Percentiles rank a stretch among this genome's conserved stretches.
phyloP scores from a whole-genome alignment of 64 coral and sea anemone species.

The Anthopleura sola region DNA sequence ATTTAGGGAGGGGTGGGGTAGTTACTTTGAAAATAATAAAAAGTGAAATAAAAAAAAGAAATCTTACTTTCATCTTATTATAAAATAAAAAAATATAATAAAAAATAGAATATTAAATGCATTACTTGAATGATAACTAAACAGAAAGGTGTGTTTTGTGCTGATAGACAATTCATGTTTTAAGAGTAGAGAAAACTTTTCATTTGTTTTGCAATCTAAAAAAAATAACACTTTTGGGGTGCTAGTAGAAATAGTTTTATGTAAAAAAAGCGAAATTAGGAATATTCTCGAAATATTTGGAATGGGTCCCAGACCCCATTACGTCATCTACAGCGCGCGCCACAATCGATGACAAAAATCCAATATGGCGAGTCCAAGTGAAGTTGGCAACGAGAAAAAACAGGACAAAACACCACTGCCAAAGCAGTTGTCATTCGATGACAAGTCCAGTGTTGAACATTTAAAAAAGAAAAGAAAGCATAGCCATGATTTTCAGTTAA shows the following conservation, averaged over 20 bases:
- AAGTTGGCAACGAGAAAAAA: constrained; percentile 19
- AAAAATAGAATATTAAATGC: neutral
- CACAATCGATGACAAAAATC: neutral
- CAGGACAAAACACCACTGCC: constrained; percentile 29
- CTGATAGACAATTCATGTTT: too few relatives aligned
- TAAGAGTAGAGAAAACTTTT: too few relatives aligned
- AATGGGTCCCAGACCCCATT: neutral
- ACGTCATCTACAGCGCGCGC: constrained; percentile 19
- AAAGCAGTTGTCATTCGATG: constrained; percentile 32
- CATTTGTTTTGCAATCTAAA: too few relatives aligned
- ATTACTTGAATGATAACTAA: too few relatives aligned
- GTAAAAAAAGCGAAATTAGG: too few relatives aligned
- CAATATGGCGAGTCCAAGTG: neutral
- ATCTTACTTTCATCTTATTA: neutral
- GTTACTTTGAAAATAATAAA: neutral
- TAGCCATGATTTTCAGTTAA: constrained; percentile 31
- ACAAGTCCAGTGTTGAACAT: constrained; percentile 52
- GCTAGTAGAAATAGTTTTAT: too few relatives aligned
- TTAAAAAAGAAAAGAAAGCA: constrained; percentile 92
- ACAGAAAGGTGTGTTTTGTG: too few relatives aligned
- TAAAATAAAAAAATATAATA: neutral
- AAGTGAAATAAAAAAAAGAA: neutral
- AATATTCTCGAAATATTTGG: neutral
- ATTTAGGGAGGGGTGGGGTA: neutral
- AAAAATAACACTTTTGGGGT: too few relatives aligned